Evolutionary conservation across 2,113 vertebrate genomes (phyloP).

Genomic region (Suricata suricatta): DNA sequence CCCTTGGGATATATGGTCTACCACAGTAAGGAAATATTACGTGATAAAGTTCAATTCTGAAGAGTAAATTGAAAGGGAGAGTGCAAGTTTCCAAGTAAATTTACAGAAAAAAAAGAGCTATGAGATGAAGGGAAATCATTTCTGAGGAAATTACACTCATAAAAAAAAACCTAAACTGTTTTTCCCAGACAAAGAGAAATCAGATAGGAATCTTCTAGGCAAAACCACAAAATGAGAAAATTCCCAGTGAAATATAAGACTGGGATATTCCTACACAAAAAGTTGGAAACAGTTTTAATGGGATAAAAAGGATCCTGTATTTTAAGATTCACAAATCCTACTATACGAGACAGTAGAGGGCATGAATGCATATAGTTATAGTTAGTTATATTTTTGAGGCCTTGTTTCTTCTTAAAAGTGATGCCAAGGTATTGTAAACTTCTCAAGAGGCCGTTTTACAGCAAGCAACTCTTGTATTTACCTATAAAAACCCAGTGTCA

Average conservation of each 20-base stretch:
- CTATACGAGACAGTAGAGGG: not conserved
- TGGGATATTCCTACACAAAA: not conserved
- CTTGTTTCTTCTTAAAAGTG: not conserved
- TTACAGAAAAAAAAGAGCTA: not conserved
- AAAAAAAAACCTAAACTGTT: not conserved
- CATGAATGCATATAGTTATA: not conserved
- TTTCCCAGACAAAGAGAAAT: not conserved
- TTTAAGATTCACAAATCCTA: not conserved
- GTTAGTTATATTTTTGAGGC: not conserved
- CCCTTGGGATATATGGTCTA: not conserved
- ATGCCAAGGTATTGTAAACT: not conserved
- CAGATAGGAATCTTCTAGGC: not conserved
- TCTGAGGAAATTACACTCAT: not conserved
- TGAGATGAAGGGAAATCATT: not conserved
- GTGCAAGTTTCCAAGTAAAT: not conserved
- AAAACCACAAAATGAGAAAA: not conserved
- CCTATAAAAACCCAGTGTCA: not conserved
- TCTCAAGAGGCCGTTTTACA: not conserved
- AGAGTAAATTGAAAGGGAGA: not conserved
- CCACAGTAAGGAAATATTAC: not conserved
- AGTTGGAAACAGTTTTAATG: not conserved
- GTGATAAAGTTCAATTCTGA: not conserved
- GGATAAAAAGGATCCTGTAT: not conserved
- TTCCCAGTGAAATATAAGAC: not conserved
- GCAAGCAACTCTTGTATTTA: constrained; percentile 24